phyloP scores from a whole-genome alignment of 2,888 invertebrate species.

The Thecophora atra region DNA sequence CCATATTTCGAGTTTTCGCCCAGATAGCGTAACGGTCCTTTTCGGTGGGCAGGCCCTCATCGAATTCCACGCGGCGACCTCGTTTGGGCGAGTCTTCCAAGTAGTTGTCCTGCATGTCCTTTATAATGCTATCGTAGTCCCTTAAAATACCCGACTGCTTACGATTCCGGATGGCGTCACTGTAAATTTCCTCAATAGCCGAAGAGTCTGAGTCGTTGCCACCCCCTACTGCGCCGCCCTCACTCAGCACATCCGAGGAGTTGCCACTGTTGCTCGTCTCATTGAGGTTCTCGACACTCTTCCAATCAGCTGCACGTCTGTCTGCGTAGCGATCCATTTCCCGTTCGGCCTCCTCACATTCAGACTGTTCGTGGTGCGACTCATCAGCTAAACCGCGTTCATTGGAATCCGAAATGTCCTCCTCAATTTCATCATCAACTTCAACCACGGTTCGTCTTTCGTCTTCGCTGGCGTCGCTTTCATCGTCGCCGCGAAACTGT shows the following conservation, averaged over 20 bases:
- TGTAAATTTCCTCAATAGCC: slow-evolving; percentile 63
- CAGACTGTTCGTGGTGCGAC: slow-evolving; percentile 63
- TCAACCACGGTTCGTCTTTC: slow-evolving; percentile 64
- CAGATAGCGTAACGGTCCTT: slow-evolving; percentile 54
- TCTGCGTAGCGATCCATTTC: slow-evolving; percentile 60
- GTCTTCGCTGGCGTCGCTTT: slow-evolving; percentile 61
- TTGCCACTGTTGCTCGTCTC: background rate
- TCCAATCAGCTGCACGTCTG: slow-evolving; percentile 60
- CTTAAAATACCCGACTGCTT: slow-evolving; percentile 62
- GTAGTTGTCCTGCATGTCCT: slow-evolving; percentile 49
- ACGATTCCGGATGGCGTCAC: slow-evolving; percentile 61
- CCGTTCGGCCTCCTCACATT: slow-evolving; percentile 63
- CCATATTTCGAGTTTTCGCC: slow-evolving; percentile 54
- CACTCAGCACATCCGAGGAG: slow-evolving; percentile 13
- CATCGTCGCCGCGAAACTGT: slow-evolving; percentile 47
- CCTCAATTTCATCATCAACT: slow-evolving; percentile 63
- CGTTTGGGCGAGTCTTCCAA: slow-evolving; percentile 30
- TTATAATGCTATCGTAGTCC: slow-evolving; percentile 61
- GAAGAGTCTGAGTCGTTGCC: slow-evolving; percentile 59
- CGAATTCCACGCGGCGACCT: slow-evolving; percentile 44
- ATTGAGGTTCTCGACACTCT: slow-evolving; percentile 35
- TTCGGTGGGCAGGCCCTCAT: slow-evolving; percentile 48
- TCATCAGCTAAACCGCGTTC: slow-evolving; percentile 62
- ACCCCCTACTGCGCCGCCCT: slow-evolving; percentile 59
- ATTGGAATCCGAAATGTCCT: slow-evolving; percentile 62